Conservation (phyloP, 2,888 invertebrate genomes). For the Aleiodes leptofemur region DNA sequence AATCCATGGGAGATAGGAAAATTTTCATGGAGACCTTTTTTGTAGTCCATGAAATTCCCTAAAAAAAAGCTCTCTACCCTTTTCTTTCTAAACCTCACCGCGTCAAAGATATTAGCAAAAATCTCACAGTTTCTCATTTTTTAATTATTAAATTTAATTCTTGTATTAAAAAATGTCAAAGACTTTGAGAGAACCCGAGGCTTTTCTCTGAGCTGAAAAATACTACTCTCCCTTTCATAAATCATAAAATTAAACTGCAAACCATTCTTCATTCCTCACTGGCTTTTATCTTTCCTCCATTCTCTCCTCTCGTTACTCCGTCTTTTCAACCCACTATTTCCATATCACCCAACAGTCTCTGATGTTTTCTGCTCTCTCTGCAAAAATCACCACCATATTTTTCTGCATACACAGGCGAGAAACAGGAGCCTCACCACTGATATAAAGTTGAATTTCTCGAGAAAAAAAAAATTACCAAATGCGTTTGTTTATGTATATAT, state of each 20-base stretch:
- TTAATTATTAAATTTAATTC: no score
- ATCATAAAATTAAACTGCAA: no score
- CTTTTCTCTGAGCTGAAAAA: no score
- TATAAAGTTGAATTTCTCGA: background rate
- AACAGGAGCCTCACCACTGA: constrained; percentile 28
- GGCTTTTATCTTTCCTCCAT: constrained; percentile 5
- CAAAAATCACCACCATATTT: background rate
- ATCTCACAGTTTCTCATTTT: background rate
- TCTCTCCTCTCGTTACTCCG: constrained; percentile 10
- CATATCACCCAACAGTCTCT: constrained; percentile 42
- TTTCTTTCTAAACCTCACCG: no score
- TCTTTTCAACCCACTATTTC: constrained; percentile 10
- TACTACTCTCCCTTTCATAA: no score
- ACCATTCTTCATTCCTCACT: no score
- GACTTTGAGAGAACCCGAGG: no score
- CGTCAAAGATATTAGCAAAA: background rate
- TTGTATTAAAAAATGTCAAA: no score
- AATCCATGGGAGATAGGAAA: no score
- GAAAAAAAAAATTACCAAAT: background rate
- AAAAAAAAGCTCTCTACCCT: no score
- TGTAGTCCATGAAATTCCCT: no score
- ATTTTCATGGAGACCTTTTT: no score
- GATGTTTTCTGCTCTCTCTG: constrained; percentile 8
- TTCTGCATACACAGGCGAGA: constrained; percentile 15
- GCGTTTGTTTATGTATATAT: constrained; percentile 7